Conservation (phyloP, 2,113 vertebrate genomes). For the Lontra canadensis region DNA sequence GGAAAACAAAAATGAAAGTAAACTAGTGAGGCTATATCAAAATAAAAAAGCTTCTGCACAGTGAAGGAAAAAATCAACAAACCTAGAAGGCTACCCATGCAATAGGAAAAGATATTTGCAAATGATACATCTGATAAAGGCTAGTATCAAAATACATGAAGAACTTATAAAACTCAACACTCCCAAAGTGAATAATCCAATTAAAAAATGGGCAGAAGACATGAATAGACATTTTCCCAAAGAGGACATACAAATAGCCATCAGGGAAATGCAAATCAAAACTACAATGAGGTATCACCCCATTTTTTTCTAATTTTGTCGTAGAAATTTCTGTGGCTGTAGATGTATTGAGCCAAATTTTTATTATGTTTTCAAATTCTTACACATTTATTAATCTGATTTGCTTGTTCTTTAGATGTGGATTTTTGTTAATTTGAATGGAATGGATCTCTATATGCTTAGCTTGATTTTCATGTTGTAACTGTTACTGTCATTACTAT, state of each 20-base stretch:
- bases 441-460: background rate
- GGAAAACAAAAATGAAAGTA: too few relatives aligned
- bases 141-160: background rate
- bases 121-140: background rate
- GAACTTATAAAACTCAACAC: background rate
- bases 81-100: background rate
- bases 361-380: background rate
- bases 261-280: background rate
- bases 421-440: slow-evolving; percentile 4
- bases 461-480: slow-evolving; percentile 11
- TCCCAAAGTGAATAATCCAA: background rate
- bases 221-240: too few relatives aligned
- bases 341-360: slow-evolving; percentile 4
- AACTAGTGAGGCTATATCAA: too few relatives aligned
- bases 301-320: slow-evolving; percentile 24
- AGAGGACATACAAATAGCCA: too few relatives aligned
- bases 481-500: background rate
- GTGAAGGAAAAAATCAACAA: background rate
- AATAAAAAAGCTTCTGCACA: too few relatives aligned
- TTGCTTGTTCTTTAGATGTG: background rate
- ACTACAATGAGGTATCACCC: background rate
- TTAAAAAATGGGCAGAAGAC: background rate
- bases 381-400: background rate
- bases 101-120: background rate
- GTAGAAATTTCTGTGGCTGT: background rate